These are phyloP conservation scores for Calameuta pallipes DNA, from an alignment of 2,888 invertebrate genomes.

Conservation along the genomic window DNA sequence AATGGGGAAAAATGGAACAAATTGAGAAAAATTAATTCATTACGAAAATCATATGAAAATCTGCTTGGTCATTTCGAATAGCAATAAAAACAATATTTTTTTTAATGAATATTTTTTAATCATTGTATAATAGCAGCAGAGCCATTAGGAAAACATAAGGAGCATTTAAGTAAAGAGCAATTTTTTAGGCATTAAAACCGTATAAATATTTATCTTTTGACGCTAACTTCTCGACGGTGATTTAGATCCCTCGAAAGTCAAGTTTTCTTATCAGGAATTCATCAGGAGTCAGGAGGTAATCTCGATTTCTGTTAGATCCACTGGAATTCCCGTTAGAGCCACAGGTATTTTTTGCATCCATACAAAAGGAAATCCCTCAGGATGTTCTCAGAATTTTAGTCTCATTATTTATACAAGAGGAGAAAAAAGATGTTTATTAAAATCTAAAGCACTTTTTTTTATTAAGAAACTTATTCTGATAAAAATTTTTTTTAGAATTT, in stretches of 20 bases:
- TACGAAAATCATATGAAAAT: too few relatives aligned
- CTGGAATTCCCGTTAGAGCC: background rate
- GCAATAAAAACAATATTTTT: too few relatives aligned
- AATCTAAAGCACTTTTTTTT: background rate
- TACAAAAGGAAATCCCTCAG: background rate
- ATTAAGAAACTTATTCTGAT: background rate
- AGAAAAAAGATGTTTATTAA: background rate
- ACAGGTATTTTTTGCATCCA: background rate
- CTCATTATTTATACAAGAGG: background rate
- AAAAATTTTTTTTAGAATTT: background rate
- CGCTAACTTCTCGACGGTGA: background rate
- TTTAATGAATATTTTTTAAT: too few relatives aligned
- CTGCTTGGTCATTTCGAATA: too few relatives aligned
- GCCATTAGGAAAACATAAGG: too few relatives aligned
- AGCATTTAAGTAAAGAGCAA: too few relatives aligned
- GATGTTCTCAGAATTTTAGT: background rate
- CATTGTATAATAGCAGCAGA: too few relatives aligned
- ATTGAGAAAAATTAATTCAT: too few relatives aligned
- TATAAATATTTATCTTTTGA: too few relatives aligned
- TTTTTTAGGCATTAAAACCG: too few relatives aligned
- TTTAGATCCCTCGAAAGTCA: background rate
- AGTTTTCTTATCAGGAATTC: background rate
- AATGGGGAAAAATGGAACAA: too few relatives aligned
- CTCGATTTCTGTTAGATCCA: background rate
- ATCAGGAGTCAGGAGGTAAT: background rate